A percentile compares a stretch with the other conserved stretches of the same genome.
These are phyloP conservation scores for Misgurnus anguillicaudatus DNA, from an alignment of 2,113 vertebrate species.

Conservation along the genomic window DNA sequence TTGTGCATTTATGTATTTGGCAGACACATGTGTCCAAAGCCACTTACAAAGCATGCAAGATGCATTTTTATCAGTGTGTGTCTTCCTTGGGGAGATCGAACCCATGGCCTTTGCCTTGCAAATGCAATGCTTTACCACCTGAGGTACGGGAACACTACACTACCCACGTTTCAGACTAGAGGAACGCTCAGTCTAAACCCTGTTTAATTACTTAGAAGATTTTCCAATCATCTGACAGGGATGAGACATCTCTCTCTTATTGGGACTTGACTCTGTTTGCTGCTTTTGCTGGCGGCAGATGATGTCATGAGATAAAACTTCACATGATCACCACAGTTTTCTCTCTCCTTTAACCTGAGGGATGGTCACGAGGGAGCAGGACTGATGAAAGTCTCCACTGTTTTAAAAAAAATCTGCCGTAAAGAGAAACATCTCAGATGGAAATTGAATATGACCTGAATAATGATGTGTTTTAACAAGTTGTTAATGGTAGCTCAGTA, in stretches of 20 bases:
- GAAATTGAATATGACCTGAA: neutral
- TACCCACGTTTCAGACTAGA: neutral
- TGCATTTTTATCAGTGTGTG: no score
- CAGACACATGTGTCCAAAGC: no score
- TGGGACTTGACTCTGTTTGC: neutral
- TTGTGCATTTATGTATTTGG: no score
- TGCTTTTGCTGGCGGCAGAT: slow-evolving; percentile 7
- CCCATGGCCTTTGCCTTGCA: no score
- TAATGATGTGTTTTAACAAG: neutral
- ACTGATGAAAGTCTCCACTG: neutral
- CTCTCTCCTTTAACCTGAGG: slow-evolving; percentile 11
- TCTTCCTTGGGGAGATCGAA: no score
- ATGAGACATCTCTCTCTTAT: neutral
- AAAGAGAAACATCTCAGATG: neutral
- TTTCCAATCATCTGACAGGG: slow-evolving; percentile 1
- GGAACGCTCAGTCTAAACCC: neutral
- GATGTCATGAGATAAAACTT: slow-evolving; percentile 50
- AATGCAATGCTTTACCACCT: no score
- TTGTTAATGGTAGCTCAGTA: neutral
- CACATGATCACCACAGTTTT: slow-evolving; percentile 21
- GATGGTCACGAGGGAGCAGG: slow-evolving; percentile 25
- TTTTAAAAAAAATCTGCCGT: neutral
- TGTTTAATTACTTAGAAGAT: neutral
- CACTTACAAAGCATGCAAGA: no score
- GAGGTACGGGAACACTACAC: no score